Evolutionary conservation across 53 echinoderm and acorn worm genomes (phyloP), one percentile per base, ranked within the genome.

Genomic region (Crossaster papposus): DNA sequence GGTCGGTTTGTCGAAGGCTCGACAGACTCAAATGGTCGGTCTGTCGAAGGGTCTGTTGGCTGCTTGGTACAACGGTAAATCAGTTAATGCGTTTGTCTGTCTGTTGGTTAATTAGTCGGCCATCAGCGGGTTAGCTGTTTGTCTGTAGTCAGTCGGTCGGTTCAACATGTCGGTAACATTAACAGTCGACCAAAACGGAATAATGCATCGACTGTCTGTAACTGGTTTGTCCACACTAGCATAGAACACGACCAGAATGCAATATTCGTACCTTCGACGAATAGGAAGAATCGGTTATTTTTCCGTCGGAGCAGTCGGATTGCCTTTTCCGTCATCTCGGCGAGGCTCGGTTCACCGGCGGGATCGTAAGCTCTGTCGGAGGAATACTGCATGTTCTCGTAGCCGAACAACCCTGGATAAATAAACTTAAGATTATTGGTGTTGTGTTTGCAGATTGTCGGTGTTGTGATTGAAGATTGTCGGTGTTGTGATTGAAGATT

Each of bases 271-370:
- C 96, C 91, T 92, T 95, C 96, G 9, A 95, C 91, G 20, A 90
- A 26, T 33, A 95, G 91, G 70, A 96, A 90, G 82, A 79, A 96
- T 29, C 94, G 91, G 10, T 94, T 80, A 20, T 80, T 65, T 33
- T 94, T 80, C 65, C 88, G 89, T 50, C 51, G 51, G 36, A 96
- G 93, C 78, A 96, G 78, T 74, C 74, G 77, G 51, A 96, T 95
- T 2, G 96, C 96, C 77, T 93, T 90, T 53, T 93, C 96, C 1
- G 92, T 92, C 94, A 95, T 95, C 36, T 97, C 97, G 17, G 90
- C 91, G 22, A 97, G 83, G 68, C 91, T 92, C 8, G 96, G 96
- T 75, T 96, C 95, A 14, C 91, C 96, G 29, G 90, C 93, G 0
- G 35, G 74, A 32, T 89, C 92, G 0, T 89, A 70, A 0, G 28